Evolutionary conservation across 2,888 invertebrate species (phyloP).

Genomic region (Dinocampus coccinellae): DNA sequence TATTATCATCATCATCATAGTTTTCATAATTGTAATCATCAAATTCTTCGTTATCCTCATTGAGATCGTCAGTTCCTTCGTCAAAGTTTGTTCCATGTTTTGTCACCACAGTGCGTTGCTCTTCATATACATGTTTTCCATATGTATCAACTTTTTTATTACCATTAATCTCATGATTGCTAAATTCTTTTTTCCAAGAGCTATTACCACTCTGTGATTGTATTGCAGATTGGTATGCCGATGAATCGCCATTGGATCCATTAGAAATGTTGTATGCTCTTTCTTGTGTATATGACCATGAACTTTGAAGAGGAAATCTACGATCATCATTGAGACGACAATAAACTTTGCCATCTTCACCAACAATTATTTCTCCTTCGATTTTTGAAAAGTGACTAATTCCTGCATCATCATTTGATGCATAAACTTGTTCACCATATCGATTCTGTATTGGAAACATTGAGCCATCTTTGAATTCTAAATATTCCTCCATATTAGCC

Average conservation of each 20-base stretch:
- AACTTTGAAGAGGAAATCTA: constrained; percentile 57
- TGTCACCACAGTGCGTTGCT: constrained; percentile 51
- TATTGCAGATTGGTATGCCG: background rate
- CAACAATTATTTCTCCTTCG: constrained; percentile 57
- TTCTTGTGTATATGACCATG: constrained; percentile 53
- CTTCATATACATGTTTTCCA: constrained; percentile 52
- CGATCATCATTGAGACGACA: constrained; percentile 57
- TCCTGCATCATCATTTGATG: constrained; percentile 35
- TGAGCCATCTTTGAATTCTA: constrained; percentile 58
- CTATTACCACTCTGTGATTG: constrained; percentile 26
- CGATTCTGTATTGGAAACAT: constrained; percentile 56
- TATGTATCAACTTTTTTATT: constrained; percentile 50
- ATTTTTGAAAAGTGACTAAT: constrained; percentile 47
- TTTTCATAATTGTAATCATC: constrained; percentile 35
- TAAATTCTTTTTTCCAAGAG: constrained; percentile 50
- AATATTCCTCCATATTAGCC: constrained; percentile 52
- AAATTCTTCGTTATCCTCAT: constrained; percentile 41
- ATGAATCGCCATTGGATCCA: constrained; percentile 4
- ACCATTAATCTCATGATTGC: constrained; percentile 34
- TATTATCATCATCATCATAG: constrained; percentile 26
- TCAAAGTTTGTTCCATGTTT: constrained; percentile 45
- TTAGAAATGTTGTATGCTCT: constrained; percentile 49
- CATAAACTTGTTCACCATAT: constrained; percentile 50
- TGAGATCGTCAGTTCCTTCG: constrained; percentile 33
- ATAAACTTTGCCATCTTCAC: constrained; percentile 51